Conservation (phyloP, 2,797 vertebrate genomes). For the Anniella stebbinsi region DNA sequence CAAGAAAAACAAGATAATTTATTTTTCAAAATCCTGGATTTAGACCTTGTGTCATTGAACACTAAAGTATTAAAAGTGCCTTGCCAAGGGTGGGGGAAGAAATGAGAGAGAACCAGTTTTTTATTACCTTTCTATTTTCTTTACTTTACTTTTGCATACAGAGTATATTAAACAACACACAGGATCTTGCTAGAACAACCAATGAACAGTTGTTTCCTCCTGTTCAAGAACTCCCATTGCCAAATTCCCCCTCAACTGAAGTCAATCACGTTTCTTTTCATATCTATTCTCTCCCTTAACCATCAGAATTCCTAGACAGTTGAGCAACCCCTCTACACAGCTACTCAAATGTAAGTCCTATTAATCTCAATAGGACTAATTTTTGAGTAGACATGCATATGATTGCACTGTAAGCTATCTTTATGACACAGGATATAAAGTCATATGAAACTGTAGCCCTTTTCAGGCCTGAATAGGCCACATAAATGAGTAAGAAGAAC, state of each 20-base stretch:
- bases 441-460: neutral
- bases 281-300: neutral
- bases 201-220: neutral
- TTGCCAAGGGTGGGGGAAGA: no score
- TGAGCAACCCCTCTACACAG: no score
- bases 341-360: no score
- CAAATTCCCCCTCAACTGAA: neutral
- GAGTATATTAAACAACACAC: neutral
- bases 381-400: no score
- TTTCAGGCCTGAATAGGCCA: no score
- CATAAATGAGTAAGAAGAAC: no score
- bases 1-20: neutral
- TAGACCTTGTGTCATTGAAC: neutral
- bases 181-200: neutral
- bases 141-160: neutral
- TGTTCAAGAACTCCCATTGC: neutral
- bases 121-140: neutral
- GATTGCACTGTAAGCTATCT: neutral
- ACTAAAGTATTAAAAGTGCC: neutral
- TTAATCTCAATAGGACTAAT: no score
- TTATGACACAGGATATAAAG: neutral
- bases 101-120: neutral
- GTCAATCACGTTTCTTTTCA: neutral
- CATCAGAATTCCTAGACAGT: neutral
- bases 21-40: neutral